These are phyloP conservation scores for Polia nebulosa DNA, from an alignment of 2,888 invertebrate genomes.

Conservation along the genomic window DNA sequence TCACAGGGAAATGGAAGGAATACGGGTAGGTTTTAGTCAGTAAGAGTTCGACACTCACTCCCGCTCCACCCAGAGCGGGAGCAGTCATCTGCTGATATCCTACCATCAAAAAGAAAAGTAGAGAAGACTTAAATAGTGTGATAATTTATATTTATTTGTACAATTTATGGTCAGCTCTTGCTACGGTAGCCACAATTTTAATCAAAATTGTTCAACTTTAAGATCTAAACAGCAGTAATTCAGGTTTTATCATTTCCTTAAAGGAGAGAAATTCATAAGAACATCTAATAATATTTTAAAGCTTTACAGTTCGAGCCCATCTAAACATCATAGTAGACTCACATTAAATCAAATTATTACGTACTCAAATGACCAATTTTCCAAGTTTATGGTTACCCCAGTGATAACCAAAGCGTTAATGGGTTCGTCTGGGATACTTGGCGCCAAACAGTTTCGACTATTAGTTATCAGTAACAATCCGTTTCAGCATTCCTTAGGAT, in stretches of 20 bases:
- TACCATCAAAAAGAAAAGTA: no score
- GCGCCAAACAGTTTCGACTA: conserved; percentile 71
- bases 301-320: not conserved
- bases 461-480: conserved; percentile 56
- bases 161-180: not conserved
- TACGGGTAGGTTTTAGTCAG: no score
- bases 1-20: no score
- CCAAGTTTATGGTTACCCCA: conserved; percentile 52
- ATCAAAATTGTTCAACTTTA: not conserved
- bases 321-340: conserved; percentile 18
- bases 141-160: not conserved
- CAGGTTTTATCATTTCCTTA: no score
- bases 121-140: no score
- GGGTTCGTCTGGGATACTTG: conserved; percentile 76
- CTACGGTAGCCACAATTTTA: not conserved
- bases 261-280: no score
- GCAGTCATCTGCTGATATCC: no score
- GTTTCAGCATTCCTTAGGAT: conserved; percentile 38
- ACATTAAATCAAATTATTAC: conserved; percentile 37
- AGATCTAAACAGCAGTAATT: not conserved
- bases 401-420: conserved; percentile 74
- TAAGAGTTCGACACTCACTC: no score
- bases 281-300: conserved; percentile 24
- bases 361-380: conserved; percentile 33
- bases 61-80: no score